phyloP scores from a whole-genome alignment of 2,888 invertebrate genomes.

The Scaptomyza cyrtandrae region DNA sequence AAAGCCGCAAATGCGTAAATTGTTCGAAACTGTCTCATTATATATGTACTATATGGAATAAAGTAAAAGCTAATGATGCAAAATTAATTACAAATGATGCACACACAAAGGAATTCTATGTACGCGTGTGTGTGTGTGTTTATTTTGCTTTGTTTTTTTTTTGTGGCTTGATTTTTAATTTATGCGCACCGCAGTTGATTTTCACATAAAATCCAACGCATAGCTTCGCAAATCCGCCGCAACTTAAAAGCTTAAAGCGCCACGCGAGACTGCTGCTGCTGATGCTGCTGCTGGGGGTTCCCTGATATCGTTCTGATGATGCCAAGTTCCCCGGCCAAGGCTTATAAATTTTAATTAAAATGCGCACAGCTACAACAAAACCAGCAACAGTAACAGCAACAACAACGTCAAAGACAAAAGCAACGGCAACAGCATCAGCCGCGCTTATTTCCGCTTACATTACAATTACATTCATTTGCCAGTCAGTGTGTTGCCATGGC shows the following conservation, averaged over 20 bases:
- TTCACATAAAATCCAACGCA: constrained; percentile 71
- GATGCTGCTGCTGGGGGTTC: constrained; percentile 10
- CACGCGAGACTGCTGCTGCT: constrained; percentile 39
- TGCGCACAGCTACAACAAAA: constrained; percentile 52
- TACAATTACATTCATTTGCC: constrained; percentile 72
- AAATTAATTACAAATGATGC: constrained; percentile 77
- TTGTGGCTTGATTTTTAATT: constrained; percentile 74
- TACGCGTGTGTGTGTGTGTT: constrained; percentile 9
- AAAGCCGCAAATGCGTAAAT: constrained; percentile 73
- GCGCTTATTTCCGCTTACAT: constrained; percentile 78
- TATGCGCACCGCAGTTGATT: constrained; percentile 78
- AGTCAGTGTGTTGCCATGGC: constrained; percentile 5
- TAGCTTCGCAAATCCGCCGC: constrained; percentile 73
- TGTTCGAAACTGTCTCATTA: constrained; percentile 29
- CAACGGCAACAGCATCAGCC: constrained; percentile 52
- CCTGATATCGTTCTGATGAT: constrained; percentile 28
- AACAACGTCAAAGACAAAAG: neutral
- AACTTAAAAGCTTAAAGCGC: constrained; percentile 79
- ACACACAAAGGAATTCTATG: constrained; percentile 41
- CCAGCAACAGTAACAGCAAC: neutral
- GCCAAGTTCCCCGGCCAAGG: constrained; percentile 73
- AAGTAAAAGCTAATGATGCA: constrained; percentile 67
- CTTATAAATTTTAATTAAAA: constrained; percentile 81
- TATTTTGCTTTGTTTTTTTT: constrained; percentile 18
- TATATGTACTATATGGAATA: constrained; percentile 9